phyloP scores from a whole-genome alignment of 2,888 invertebrate genomes.

The Beris chalybata region DNA sequence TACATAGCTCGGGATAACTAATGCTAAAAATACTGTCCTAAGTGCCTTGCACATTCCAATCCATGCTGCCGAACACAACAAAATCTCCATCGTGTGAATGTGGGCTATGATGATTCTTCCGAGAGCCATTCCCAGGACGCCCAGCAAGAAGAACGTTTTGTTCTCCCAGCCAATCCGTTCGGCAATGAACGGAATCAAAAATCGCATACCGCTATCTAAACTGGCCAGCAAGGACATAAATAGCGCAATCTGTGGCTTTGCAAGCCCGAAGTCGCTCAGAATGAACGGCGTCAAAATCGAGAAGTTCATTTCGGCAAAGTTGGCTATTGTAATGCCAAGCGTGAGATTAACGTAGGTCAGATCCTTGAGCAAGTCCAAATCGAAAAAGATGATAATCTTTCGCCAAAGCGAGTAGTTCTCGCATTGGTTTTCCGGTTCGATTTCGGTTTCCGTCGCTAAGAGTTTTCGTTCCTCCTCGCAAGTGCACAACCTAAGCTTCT shows the following conservation, averaged over 20 bases:
- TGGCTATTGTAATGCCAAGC: slow-evolving; percentile 70
- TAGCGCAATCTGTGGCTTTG: slow-evolving; percentile 61
- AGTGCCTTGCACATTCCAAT: slow-evolving; percentile 73
- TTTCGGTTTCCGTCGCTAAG: slow-evolving; percentile 49
- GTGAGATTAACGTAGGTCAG: slow-evolving; percentile 70
- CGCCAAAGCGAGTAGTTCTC: slow-evolving; percentile 47
- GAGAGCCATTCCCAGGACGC: slow-evolving; percentile 67
- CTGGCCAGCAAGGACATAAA: slow-evolving; percentile 71
- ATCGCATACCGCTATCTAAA: slow-evolving; percentile 66
- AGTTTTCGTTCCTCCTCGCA: slow-evolving; percentile 42
- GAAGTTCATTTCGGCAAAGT: slow-evolving; percentile 73
- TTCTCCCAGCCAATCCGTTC: slow-evolving; percentile 72
- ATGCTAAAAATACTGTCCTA: slow-evolving; percentile 72
- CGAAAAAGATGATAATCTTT: slow-evolving; percentile 65
- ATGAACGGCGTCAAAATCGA: slow-evolving; percentile 74
- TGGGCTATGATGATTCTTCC: slow-evolving; percentile 65
- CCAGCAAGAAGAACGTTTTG: slow-evolving; percentile 70
- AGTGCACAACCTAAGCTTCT: slow-evolving; percentile 43
- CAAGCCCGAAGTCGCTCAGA: slow-evolving; percentile 67
- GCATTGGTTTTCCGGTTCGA: slow-evolving; percentile 26
- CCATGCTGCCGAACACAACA: slow-evolving; percentile 64
- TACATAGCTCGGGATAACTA: slow-evolving; percentile 73
- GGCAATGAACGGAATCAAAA: slow-evolving; percentile 69
- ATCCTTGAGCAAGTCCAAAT: slow-evolving; percentile 70
- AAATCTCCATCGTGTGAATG: slow-evolving; percentile 60